Percentiles rank a stretch among this genome's conserved stretches.
phyloP scores from a whole-genome alignment of 1,140 invertebrate species.

The Agraylea sexmaculata region DNA sequence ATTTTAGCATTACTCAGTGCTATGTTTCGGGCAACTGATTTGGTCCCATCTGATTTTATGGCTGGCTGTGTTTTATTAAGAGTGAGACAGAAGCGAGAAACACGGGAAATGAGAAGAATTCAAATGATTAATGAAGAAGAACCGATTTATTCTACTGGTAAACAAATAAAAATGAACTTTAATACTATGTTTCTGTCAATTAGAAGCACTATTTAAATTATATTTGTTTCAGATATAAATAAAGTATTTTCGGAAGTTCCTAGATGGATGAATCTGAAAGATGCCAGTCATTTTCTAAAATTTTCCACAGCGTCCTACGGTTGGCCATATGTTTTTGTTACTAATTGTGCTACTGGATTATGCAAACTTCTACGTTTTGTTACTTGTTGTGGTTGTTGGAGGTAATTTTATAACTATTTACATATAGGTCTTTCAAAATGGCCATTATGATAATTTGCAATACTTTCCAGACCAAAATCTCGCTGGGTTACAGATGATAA shows the following conservation, averaged over 20 bases:
- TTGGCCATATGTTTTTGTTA: slow-evolving; percentile 78
- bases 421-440: background rate
- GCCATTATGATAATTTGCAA: background rate
- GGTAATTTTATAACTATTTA: slow-evolving; percentile 6
- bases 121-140: slow-evolving; percentile 54
- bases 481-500: slow-evolving; percentile 71
- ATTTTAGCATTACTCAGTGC: slow-evolving; percentile 55
- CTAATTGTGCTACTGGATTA: slow-evolving; percentile 59
- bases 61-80: slow-evolving; percentile 72
- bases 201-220: slow-evolving; percentile 21
- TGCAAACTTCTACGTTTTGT: slow-evolving; percentile 58
- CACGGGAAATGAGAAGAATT: slow-evolving; percentile 52
- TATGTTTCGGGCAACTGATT: slow-evolving; percentile 69
- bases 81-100: slow-evolving; percentile 60
- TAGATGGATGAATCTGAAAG: slow-evolving; percentile 68
- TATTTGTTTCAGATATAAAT: slow-evolving; percentile 30
- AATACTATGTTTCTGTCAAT: slow-evolving; percentile 8
- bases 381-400: slow-evolving; percentile 63
- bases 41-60: slow-evolving; percentile 80
- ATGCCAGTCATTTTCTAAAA: slow-evolving; percentile 63
- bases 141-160: slow-evolving; percentile 53
- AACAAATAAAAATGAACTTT: no score
- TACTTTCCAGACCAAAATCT: slow-evolving; percentile 46
- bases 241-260: slow-evolving; percentile 46
- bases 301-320: slow-evolving; percentile 77